A percentile compares a stretch with the other conserved stretches of the same genome.
These are phyloP conservation scores for Panagrolaimus sp. DNA, from an alignment of 1,140 invertebrate genomes.

Conservation along the genomic window DNA sequence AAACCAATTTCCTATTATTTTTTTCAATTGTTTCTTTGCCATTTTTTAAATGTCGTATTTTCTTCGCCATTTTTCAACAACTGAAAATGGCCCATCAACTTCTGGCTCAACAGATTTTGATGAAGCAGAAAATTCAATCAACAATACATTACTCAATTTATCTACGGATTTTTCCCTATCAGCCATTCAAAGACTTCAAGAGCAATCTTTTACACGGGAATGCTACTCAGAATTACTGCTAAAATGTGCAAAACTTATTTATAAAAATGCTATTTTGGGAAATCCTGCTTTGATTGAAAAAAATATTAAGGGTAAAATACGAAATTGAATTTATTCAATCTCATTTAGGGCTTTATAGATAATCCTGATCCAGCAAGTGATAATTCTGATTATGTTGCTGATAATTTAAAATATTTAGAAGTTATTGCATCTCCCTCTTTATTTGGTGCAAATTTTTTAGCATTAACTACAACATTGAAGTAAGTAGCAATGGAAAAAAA, in stretches of 20 bases:
- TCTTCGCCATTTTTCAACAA: neutral
- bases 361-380: neutral
- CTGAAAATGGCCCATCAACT: neutral
- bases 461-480: neutral
- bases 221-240: neutral
- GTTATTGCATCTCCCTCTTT: neutral
- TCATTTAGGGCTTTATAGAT: neutral
- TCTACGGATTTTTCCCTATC: neutral
- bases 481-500: neutral
- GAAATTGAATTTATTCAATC: neutral
- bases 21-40: neutral
- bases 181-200: neutral
- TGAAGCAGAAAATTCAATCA: neutral
- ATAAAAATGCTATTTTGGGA: neutral
- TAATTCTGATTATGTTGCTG: neutral
- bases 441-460: conserved; percentile 5
- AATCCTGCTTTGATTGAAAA: conserved; percentile 8
- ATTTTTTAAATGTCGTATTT: conserved; percentile 7
- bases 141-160: neutral
- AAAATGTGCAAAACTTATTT: neutral
- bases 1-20: neutral
- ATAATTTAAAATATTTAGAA: conserved; percentile 2
- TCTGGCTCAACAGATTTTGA: too few relatives aligned
- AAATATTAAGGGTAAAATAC: neutral
- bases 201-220: neutral